Base-by-base conservation (phyloP, 2,797 vertebrate genomes). In the Spea hammondii region DNA sequence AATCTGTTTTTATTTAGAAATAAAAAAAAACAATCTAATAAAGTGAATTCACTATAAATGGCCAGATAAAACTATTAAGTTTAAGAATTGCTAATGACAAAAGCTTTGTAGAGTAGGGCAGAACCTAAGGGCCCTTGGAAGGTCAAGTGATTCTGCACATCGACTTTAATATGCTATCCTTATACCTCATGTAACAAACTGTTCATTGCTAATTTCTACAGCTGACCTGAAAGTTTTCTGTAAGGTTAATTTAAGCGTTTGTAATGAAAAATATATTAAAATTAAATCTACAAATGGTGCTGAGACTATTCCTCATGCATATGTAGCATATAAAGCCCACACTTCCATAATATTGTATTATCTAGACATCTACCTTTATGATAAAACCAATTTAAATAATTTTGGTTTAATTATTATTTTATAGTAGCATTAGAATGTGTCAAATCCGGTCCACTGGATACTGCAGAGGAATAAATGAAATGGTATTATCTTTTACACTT, bases 141-240 rank as follows among this genome's bases (percentile, higher is more conserved):
- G 59, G 59, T 62, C 59, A 62, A 62, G 14, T 62, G 59, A 62
- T 17, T 17, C 5, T 14, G 59, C n/a, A 32, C 6, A 32, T 7
- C 7, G 59, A 62, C 59, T 62, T 62, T 62, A 62, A 62, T 62
- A 62, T 62, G 59, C 59, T 62, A 62, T 4, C 9, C 7, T 62
- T 62, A 62, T 32, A 62, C 7, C 13, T 62, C 59, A 5, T 17
- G 9, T 9, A 62, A 32, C 59, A 14, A 12, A 62, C 9, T 32
- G 14, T 17, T 62, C 59, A 57, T 62, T 12, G 11, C 55, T 59
- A 62, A 62, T 62, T 62, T 17, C 59, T 62, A 17, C 14, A 32
- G 59, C n/a, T 32, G 59, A 1, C n/a, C 14, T 8, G 14, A 62
- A 62, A 62, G 14, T 17, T 62, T 17, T 12, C 32, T 62, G 59